Evolutionary conservation across 2,113 vertebrate genomes (phyloP), one percentile per base, ranked within the genome.

Genomic region (Sylvietta virens): DNA sequence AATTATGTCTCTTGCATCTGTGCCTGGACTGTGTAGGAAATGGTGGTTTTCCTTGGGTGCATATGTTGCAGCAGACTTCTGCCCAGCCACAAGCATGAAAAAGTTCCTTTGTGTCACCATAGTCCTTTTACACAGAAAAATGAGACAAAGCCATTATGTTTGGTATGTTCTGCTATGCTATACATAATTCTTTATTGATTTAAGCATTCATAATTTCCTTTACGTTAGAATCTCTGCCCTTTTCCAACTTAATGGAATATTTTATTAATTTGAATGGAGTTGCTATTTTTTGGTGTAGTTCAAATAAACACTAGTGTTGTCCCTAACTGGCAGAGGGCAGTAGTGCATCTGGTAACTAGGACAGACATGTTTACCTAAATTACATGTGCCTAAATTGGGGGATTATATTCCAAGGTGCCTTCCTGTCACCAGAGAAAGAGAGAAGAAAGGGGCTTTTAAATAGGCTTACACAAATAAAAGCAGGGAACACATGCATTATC

Each of bases 391-490:
- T 76, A 61, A 94, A 81, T 83, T 87, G 76, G 6, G 16, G 50
- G 30, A 92, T 84, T 95, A 77, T 73, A 53, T 62, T 65, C 57
- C 54, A 92, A 76, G 24, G 11, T 92, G 14, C 9, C 18, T 82
- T 87, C 45, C 7, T 71, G 44, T 56, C 37, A 58, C 15, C 10
- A 42, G 19, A 79, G 42, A 40, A 74, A 61, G 37, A 42, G 17
- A 79, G 30, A 84, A 88, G 27, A 67, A 62, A 79, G 88, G 7
- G 33, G 9, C 3, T 77, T 90, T 94, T 50, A 92, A 88, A 81
- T 23, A 93, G 23, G 12, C 33, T 81, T 76, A 74, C 4, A 27
- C 37, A 74, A 78, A 79, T 57, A 94, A 67, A 76, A 88, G 37
- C 21, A 50, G 9, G 24, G 57, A 94, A 80, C 0, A 0, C n/a